Conservation (phyloP, 2,888 invertebrate species). For the Campoplex capitator region DNA sequence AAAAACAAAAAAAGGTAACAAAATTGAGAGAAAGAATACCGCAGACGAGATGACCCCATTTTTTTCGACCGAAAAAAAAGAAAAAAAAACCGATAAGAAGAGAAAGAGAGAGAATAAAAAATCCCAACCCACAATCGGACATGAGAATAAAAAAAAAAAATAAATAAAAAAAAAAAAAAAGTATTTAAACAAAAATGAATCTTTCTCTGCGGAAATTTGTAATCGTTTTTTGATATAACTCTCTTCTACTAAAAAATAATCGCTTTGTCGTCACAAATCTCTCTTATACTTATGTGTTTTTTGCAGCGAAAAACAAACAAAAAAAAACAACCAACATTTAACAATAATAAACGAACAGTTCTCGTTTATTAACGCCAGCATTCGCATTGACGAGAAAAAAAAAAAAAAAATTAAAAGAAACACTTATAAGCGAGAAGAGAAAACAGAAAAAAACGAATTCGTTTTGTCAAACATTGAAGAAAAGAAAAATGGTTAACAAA, state of each 20-base stretch:
- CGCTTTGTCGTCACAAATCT: slow-evolving; percentile 69
- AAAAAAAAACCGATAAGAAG: slow-evolving; percentile 12
- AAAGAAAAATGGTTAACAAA: slow-evolving; percentile 34
- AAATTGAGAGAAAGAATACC: slow-evolving; percentile 22
- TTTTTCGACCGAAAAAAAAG: slow-evolving; percentile 12
- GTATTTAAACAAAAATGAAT: neutral
- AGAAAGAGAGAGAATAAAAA: slow-evolving; percentile 11
- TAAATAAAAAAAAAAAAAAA: slow-evolving; percentile 24
- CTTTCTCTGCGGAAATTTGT: slow-evolving; percentile 75
- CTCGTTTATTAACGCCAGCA: slow-evolving; percentile 50
- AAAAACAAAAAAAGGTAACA: neutral
- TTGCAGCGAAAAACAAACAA: slow-evolving; percentile 71
- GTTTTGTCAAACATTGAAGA: slow-evolving; percentile 41
- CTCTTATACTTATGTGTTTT: slow-evolving; percentile 73
- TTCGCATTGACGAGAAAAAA: slow-evolving; percentile 28
- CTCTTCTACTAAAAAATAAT: slow-evolving; percentile 75
- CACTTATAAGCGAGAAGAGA: neutral
- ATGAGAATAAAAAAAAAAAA: slow-evolving; percentile 14
- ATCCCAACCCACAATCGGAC: slow-evolving; percentile 25
- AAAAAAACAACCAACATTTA: slow-evolving; percentile 2
- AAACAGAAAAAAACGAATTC: slow-evolving; percentile 23
- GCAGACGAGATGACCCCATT: slow-evolving; percentile 34
- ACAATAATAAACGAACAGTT: slow-evolving; percentile 16
- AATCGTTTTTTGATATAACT: slow-evolving; percentile 80
- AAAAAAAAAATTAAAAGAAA: neutral